Evolutionary conservation across 1,140 invertebrate species (phyloP), one percentile per base, ranked within the genome.

Genomic region (Drosophila persimilis): DNA sequence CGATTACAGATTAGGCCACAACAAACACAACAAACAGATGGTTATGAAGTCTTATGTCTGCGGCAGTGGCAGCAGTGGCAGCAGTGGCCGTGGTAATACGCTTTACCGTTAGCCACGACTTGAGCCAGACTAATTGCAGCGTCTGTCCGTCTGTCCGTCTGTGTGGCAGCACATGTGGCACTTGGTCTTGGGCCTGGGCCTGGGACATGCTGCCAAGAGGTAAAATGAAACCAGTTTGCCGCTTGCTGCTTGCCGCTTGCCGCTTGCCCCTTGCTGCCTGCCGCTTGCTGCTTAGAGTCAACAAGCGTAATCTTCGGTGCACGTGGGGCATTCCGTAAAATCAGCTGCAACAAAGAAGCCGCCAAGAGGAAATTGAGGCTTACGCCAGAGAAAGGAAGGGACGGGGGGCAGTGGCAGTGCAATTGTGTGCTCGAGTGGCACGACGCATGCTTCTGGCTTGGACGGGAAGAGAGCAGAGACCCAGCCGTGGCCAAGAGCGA

Each of bases 31-130:
- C 17, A 17, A 17, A 17, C 17, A 17, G 60, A 45, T 51, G 48
- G 65, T 79, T 76, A 85, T 77, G 73, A 85, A 44, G 43, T 50
- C 50, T 20, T 46, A 65, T 61, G 43, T 50, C 50, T 20, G n/a
- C n/a, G n/a, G n/a, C n/a, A n/a, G n/a, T n/a, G 17, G 35, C 48
- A 6, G 52, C 11, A 20, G 20, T 20, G 47, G 50, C 29, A 54
- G 46, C 52, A 51, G 26, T 13, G 11, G 11, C 9, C 3, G 45
- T 17, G 39, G 47, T 60, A 45, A 64, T 67, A 69, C 72, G 56
- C 44, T 76, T 69, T 76, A 86, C 83, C 83, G 83, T 88, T 86
- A 88, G 83, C 60, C 83, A 86, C 83, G 83, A 86, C 83, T 86
- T 83, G 77, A 83, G 74, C 83, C 83, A 79, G 74, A 88, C 83